Percentiles rank a stretch among this genome's conserved stretches.
Evolutionary conservation across 2,888 invertebrate genomes (phyloP).

Genomic region (Tenthredo scrophulariae): DNA sequence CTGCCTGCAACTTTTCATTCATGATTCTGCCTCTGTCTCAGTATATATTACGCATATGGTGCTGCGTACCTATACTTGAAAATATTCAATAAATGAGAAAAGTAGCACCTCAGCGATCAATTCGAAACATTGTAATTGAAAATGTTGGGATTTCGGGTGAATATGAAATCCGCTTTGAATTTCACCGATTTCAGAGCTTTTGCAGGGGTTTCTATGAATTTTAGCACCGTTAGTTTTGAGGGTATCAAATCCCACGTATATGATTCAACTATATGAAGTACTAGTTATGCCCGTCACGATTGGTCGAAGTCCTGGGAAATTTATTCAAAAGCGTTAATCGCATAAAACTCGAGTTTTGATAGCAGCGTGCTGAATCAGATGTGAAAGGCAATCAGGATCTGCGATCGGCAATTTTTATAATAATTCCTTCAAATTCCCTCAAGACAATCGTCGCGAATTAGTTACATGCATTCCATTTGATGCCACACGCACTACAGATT

Average conservation of each 20-base stretch:
- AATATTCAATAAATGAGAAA: background rate
- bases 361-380: background rate
- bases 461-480: background rate
- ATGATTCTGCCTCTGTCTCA: background rate
- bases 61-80: background rate
- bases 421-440: background rate
- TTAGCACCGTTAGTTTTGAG: background rate
- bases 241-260: background rate
- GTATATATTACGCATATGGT: background rate
- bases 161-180: background rate
- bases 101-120: too few relatives aligned
- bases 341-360: background rate
- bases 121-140: background rate
- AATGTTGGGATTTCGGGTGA: background rate
- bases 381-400: background rate
- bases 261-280: background rate
- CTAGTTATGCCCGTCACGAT: background rate
- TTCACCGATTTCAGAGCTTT: background rate
- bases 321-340: background rate
- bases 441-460: background rate
- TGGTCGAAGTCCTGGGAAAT: background rate
- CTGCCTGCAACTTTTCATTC: constrained; percentile 39
- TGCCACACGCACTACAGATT: background rate
- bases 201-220: background rate
- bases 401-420: background rate